Base-by-base conservation (phyloP, 1,140 invertebrate species). In the Sycobia sp. region DNA sequence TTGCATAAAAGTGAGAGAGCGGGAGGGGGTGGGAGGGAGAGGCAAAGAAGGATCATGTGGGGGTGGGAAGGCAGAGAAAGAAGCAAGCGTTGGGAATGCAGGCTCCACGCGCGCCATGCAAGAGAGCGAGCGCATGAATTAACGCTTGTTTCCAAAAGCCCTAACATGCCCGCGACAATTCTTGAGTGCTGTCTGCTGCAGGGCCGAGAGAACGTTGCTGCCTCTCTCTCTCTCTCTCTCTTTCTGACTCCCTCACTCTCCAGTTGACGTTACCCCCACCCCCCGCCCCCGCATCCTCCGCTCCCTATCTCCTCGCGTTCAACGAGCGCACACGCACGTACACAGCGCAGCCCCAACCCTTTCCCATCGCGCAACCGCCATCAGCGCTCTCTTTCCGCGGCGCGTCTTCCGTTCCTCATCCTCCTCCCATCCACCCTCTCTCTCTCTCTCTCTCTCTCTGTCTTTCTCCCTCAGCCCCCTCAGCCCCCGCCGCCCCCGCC, bases 111-210 rank as follows among this genome's bases (percentile, higher is more conserved):
- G 44, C 62, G 64, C 62, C 73, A 71, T 68, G 72, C 69, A 72
- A 74, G 70, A 73, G 73, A 74, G 71, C 70, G 71, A 74, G 73
- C 73, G 74, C 76, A 74, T 72, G 76, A 80, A 80, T 80, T 81
- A 80, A 78, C 76, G 78, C 76, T 80, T 76, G 76, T 78, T 79
- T 76, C 76, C 73, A 77, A 78, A 81, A 79, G 74, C 76, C 73
- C 77, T 79, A 78, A 78, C 77, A 76, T 80, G 80, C 72, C 74
- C 69, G 76, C 76, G 80, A 82, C 80, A 81, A 82, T 81, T 82
- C 80, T 82, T 82, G 80, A 80, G 78, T 73, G 76, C 80, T 82
- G 80, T 81, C 80, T 80, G 60, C 69, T 76, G 77, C 80, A 82
- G 79, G 71, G 70, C 66, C 62, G 58, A 25, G 50, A 53, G 59